A percentile compares a stretch with the other conserved stretches of the same genome.
Conservation (phyloP, 1,140 invertebrate genomes). For the Teleopsis dalmanni region DNA sequence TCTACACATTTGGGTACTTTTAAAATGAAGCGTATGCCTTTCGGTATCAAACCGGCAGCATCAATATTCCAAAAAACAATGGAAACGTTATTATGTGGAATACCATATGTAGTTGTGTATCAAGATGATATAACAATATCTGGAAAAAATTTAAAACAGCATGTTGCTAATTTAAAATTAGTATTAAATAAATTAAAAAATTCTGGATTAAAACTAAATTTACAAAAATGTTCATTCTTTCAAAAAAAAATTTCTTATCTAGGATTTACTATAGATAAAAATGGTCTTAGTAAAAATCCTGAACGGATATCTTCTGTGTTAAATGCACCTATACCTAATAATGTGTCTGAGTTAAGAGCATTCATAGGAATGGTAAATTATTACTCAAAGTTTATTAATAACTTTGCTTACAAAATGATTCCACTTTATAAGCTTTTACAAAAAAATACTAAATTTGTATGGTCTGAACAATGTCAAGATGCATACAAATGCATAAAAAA, state of each 20-base stretch:
- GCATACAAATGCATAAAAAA: conserved; percentile 26
- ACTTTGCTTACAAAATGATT: conserved; percentile 24
- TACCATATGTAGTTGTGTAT: conserved; percentile 17
- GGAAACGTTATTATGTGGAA: conserved; percentile 28
- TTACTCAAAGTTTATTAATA: conserved; percentile 27
- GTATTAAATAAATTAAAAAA: conserved; percentile 7
- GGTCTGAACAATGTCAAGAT: conserved; percentile 19
- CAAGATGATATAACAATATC: conserved; percentile 41
- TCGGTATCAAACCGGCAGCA: conserved; percentile 28
- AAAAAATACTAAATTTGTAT: conserved; percentile 20
- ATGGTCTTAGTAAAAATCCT: conserved; percentile 20
- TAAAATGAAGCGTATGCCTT: conserved; percentile 24
- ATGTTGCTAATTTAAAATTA: conserved; percentile 13
- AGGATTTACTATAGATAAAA: conserved; percentile 23
- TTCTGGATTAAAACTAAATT: conserved; percentile 21
- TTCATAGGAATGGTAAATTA: conserved; percentile 40
- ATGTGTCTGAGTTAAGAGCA: conserved; percentile 24
- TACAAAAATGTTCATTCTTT: conserved; percentile 29
- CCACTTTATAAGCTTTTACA: conserved; percentile 23
- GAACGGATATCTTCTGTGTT: conserved; percentile 20
- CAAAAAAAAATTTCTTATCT: conserved; percentile 25
- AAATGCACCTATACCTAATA: conserved; percentile 19
- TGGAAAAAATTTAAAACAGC: conserved; percentile 19
- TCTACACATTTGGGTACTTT: conserved; percentile 23
- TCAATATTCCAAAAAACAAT: conserved; percentile 44